These are phyloP conservation scores for Avahi laniger DNA, from an alignment of 2,797 vertebrate species.

Conservation along the genomic window DNA sequence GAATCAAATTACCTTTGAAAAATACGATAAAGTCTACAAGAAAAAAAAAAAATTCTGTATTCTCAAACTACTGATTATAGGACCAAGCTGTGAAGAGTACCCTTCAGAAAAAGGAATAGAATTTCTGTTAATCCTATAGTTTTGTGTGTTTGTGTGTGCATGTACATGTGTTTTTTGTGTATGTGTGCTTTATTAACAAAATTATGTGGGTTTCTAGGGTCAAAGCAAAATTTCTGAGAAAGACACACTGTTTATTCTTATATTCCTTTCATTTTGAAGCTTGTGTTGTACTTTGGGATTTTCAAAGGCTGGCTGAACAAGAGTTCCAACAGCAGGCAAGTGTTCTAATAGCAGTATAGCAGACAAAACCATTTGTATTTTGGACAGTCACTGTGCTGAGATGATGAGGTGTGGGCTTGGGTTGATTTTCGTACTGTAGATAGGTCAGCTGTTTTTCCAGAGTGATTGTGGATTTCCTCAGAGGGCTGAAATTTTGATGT, in stretches of 20 bases:
- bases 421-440: not conserved
- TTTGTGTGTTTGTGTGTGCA: not conserved
- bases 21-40: conserved; percentile 72
- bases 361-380: not conserved
- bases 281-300: conserved; percentile 18
- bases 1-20: conserved; percentile 56
- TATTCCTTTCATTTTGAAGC: conserved; percentile 39
- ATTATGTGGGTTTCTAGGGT: conserved; percentile 65
- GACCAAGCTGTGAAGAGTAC: conserved; percentile 88
- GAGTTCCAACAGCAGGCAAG: not conserved
- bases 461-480: conserved; percentile 1
- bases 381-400: not conserved
- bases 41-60: conserved; percentile 49
- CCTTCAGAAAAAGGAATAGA: conserved; percentile 75
- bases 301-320: conserved; percentile 12
- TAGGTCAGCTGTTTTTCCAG: conserved; percentile 38
- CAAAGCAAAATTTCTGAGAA: conserved; percentile 61
- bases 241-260: not conserved
- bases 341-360: not conserved
- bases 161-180: conserved; percentile 1
- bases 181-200: conserved; percentile 19
- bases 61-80: conserved; percentile 89
- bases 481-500: not conserved
- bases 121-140: conserved; percentile 68
- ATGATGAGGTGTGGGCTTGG: not conserved